These are phyloP conservation scores for Neogobius melanostomus DNA, from an alignment of 2,113 vertebrate genomes.

Conservation along the genomic window DNA sequence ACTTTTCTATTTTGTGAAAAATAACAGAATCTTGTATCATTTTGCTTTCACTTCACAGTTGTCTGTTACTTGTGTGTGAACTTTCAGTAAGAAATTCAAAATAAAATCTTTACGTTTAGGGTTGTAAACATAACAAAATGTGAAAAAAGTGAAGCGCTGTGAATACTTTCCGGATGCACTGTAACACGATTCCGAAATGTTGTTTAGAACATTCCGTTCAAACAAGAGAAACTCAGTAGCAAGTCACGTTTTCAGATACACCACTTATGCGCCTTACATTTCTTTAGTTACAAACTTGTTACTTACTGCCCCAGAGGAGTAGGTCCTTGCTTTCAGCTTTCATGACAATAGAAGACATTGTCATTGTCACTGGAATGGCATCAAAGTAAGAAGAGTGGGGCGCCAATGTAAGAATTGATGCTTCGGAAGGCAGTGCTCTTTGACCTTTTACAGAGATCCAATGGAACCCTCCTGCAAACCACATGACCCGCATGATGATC, in stretches of 20 bases:
- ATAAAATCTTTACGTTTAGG: too few relatives aligned
- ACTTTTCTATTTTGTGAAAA: too few relatives aligned
- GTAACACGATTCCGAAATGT: too few relatives aligned
- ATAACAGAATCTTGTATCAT: too few relatives aligned
- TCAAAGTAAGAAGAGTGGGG: constrained; percentile 98
- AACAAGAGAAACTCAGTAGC: background rate
- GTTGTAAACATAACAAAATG: too few relatives aligned
- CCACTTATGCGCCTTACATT: too few relatives aligned
- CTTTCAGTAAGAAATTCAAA: too few relatives aligned
- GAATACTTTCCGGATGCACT: too few relatives aligned
- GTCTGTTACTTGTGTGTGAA: too few relatives aligned
- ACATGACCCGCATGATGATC: constrained; percentile 94
- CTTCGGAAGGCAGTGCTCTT: constrained; percentile 85
- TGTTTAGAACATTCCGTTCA: background rate
- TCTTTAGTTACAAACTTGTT: background rate
- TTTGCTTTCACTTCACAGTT: too few relatives aligned
- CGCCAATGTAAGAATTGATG: constrained; percentile 90
- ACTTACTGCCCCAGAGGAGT: constrained; percentile 99
- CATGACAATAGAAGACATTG: constrained; percentile 97
- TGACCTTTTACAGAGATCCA: constrained; percentile 89
- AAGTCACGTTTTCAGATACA: background rate
- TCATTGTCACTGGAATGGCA: constrained; percentile 97
- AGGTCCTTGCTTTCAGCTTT: constrained; percentile 98
- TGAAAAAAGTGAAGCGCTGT: too few relatives aligned
- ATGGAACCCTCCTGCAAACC: constrained; percentile 97